Conservation (phyloP, 2,888 invertebrate species). For the Thyatira batis region DNA sequence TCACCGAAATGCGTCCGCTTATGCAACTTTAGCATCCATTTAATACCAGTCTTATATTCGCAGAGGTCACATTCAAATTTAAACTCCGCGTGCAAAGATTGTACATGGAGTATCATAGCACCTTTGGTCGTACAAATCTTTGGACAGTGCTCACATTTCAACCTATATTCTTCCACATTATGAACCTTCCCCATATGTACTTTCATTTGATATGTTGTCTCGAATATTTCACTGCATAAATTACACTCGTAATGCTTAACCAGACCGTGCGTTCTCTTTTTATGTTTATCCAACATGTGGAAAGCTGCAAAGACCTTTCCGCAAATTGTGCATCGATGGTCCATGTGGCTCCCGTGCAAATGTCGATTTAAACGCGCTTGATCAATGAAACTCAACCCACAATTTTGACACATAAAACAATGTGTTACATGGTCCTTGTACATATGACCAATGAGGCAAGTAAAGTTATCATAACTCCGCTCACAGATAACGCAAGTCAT, state of each 20-base stretch:
- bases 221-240: slow-evolving; percentile 50
- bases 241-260: slow-evolving; percentile 44
- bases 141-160: slow-evolving; percentile 68
- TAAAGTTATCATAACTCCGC: slow-evolving; percentile 53
- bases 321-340: slow-evolving; percentile 57
- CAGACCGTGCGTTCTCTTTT: slow-evolving; percentile 50
- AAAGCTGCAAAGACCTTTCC: slow-evolving; percentile 64
- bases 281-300: slow-evolving; percentile 54
- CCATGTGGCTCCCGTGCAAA: slow-evolving; percentile 48
- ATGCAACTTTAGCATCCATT: slow-evolving; percentile 66
- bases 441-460: slow-evolving; percentile 59
- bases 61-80: slow-evolving; percentile 61
- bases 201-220: slow-evolving; percentile 55
- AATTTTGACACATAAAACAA: slow-evolving; percentile 59
- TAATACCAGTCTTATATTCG: slow-evolving; percentile 58
- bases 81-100: slow-evolving; percentile 68
- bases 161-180: slow-evolving; percentile 60
- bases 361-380: slow-evolving; percentile 56
- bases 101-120: slow-evolving; percentile 76
- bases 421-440: slow-evolving; percentile 58
- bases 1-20: slow-evolving; percentile 75
- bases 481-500: slow-evolving; percentile 57
- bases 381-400: slow-evolving; percentile 58
- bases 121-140: slow-evolving; percentile 74
- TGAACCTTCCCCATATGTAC: slow-evolving; percentile 68